A percentile compares a stretch with the other conserved stretches of the same genome.
Evolutionary conservation across 2,113 vertebrate genomes (phyloP).

Genomic region (Pavo muticus): DNA sequence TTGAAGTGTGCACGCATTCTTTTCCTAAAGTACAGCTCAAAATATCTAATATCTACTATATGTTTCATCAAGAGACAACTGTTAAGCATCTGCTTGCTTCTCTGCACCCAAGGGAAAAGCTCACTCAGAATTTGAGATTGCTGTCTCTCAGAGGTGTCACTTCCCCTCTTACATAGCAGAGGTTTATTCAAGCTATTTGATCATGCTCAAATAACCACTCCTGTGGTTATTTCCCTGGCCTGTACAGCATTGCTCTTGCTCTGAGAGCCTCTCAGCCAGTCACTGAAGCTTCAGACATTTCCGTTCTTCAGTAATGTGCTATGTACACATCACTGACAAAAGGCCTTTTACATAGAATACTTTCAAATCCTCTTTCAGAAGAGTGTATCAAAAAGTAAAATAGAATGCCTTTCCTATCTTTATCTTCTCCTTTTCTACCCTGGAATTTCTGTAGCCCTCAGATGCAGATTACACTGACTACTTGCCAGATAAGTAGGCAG

Average conservation of each 20-base stretch:
- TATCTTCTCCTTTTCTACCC: not conserved
- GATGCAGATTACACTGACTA: not conserved
- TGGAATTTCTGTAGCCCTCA: not conserved
- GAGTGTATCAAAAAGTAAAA: not conserved
- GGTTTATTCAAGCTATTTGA: not conserved
- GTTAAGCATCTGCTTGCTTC: not conserved
- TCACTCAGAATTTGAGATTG: not conserved
- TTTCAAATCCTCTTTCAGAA: not conserved
- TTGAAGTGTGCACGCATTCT: not conserved
- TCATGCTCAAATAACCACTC: not conserved
- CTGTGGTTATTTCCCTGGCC: not conserved
- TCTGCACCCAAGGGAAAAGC: not conserved
- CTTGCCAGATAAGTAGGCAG: not conserved
- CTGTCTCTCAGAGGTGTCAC: not conserved
- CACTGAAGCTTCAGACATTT: not conserved
- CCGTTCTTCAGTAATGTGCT: accelerated
- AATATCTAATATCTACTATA: not conserved
- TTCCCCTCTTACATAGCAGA: not conserved
- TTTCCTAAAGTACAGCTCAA: not conserved
- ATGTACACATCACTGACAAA: not conserved
- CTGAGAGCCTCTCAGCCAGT: not conserved
- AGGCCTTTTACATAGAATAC: not conserved
- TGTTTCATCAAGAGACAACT: not conserved
- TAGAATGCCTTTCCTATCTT: not conserved
- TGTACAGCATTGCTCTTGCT: not conserved